Conservation (phyloP, 2,888 invertebrate species). For the Uloborus plumipes region DNA sequence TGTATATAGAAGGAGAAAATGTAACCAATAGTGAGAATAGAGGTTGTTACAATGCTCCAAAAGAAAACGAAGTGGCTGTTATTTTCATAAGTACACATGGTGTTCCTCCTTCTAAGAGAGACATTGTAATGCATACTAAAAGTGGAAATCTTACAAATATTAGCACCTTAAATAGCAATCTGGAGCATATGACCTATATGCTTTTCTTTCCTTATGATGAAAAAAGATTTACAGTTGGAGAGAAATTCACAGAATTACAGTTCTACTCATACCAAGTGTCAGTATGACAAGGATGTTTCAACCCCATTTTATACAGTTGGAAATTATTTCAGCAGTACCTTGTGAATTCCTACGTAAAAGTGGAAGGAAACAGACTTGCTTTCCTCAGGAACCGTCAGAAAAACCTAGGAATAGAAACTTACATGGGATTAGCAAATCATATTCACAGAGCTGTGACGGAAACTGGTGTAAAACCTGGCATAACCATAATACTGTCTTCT, state of each 20-base stretch:
- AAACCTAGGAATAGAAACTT: neutral
- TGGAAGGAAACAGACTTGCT: constrained; percentile 65
- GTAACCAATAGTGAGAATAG: neutral
- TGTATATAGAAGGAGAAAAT: neutral
- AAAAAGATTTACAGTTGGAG: neutral
- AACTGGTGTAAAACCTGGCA: neutral
- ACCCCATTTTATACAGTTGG: constrained; percentile 66
- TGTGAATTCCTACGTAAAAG: constrained; percentile 67
- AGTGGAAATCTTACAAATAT: neutral
- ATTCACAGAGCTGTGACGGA: neutral
- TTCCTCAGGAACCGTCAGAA: neutral
- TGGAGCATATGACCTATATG: constrained; percentile 9
- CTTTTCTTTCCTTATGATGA: constrained; percentile 17
- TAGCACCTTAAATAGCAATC: constrained; percentile 7
- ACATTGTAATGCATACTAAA: neutral
- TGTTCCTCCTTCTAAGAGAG: no score
- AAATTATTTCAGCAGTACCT: constrained; percentile 68
- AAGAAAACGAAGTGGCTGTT: no score
- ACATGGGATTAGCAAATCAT: neutral
- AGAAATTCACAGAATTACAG: neutral
- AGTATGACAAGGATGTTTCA: constrained; percentile 21
- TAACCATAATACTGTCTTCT: neutral
- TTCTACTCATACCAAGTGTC: neutral
- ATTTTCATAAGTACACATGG: no score
- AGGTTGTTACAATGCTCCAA: constrained; percentile 21